Conservation (phyloP, 2,888 invertebrate species). For the Horisme vitalbata region DNA sequence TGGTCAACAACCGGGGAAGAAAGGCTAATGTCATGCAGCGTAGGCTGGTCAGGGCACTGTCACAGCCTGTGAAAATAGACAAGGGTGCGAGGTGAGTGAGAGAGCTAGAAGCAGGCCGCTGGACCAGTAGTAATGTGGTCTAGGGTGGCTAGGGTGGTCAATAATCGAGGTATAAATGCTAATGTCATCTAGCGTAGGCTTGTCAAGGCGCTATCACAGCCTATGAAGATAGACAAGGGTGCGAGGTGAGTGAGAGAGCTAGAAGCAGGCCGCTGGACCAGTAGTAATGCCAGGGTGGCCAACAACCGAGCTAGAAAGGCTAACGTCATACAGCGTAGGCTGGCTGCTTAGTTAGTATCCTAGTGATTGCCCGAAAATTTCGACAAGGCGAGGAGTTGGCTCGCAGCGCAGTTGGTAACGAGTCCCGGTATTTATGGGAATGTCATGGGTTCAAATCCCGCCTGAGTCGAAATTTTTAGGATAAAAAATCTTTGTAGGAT, state of each 20-base stretch:
- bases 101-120: too few species aligned
- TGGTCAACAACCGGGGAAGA: conserved; percentile 19
- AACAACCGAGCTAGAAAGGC: conserved; percentile 19
- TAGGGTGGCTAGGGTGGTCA: conserved; percentile 13
- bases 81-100: conserved; percentile 34
- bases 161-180: conserved; percentile 17
- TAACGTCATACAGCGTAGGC: conserved; percentile 40
- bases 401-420: too few species aligned
- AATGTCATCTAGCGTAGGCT: conserved; percentile 43
- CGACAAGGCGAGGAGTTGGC: too few species aligned
- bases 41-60: conserved; percentile 42
- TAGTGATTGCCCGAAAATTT: too few species aligned
- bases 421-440: too few species aligned
- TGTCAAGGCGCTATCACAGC: conserved; percentile 44
- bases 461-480: too few species aligned
- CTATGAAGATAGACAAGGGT: conserved; percentile 46
- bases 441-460: too few species aligned
- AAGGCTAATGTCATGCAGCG: conserved; percentile 38
- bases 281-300: conserved; percentile 11
- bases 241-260: conserved; percentile 20
- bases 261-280: too few species aligned
- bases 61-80: conserved; percentile 47
- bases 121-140: too few species aligned
- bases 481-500: too few species aligned
- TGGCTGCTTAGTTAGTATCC: too few species aligned